These are phyloP conservation scores for Coelopa pilipes DNA, from an alignment of 2,888 invertebrate genomes.

Conservation along the genomic window DNA sequence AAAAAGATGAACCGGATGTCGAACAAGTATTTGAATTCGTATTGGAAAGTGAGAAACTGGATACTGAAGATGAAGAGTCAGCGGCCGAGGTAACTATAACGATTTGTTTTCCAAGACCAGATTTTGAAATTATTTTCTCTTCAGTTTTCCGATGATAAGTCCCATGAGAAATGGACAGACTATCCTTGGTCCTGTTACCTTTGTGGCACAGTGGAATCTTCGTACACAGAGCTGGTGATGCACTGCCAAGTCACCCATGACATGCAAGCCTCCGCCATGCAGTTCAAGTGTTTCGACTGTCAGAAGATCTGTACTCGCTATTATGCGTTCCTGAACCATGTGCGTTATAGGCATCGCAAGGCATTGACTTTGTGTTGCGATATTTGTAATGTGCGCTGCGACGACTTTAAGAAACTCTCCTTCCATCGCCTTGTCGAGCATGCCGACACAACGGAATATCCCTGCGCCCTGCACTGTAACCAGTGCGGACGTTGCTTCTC, in stretches of 20 bases:
- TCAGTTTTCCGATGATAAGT: background rate
- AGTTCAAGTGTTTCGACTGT: slow-evolving; percentile 54
- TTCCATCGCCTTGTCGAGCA: slow-evolving; percentile 46
- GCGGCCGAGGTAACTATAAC: too few species aligned
- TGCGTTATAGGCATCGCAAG: slow-evolving; percentile 51
- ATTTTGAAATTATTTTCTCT: too few species aligned
- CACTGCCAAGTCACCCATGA: slow-evolving; percentile 18
- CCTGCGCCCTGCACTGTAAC: slow-evolving; percentile 45
- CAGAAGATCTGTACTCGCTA: slow-evolving; percentile 51
- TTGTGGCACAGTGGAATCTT: slow-evolving; percentile 11
- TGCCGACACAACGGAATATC: slow-evolving; percentile 36
- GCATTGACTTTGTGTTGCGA: slow-evolving; percentile 51
- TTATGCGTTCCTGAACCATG: slow-evolving; percentile 54
- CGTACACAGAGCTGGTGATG: background rate
- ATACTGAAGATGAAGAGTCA: too few species aligned
- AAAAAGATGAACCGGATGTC: too few species aligned
- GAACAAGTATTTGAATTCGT: too few species aligned
- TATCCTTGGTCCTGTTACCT: slow-evolving; percentile 30
- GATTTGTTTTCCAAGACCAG: too few species aligned
- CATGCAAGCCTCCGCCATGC: slow-evolving; percentile 30
- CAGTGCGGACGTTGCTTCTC: slow-evolving; percentile 53
- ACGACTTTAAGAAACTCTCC: slow-evolving; percentile 41
- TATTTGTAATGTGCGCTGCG: slow-evolving; percentile 46
- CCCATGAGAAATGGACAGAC: slow-evolving; percentile 30
- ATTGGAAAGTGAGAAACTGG: too few species aligned